These are phyloP conservation scores for Chymomyza amoena DNA, from an alignment of 2,888 invertebrate genomes.

Conservation along the genomic window DNA sequence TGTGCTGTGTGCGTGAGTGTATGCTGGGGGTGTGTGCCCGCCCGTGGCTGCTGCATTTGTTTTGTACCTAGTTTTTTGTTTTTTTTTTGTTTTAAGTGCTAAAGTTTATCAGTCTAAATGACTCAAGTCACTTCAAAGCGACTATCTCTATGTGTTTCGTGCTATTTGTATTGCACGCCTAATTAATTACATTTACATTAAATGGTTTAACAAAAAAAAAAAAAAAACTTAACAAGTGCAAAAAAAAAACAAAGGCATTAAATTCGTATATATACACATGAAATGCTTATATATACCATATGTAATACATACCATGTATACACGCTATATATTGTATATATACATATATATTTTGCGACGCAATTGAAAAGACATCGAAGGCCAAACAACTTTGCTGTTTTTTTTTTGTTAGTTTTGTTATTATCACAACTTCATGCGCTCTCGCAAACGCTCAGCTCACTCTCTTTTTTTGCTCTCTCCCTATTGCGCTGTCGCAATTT, in stretches of 20 bases:
- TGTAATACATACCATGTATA: slow-evolving; percentile 16
- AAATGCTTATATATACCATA: slow-evolving; percentile 6
- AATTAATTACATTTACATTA: not conserved
- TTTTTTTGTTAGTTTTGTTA: slow-evolving; percentile 52
- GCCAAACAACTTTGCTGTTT: slow-evolving; percentile 69
- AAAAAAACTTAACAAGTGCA: slow-evolving; percentile 28
- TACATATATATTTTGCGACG: slow-evolving; percentile 54
- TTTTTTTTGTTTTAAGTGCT: not conserved
- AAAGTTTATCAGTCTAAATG: not conserved
- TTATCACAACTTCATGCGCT: slow-evolving; percentile 57
- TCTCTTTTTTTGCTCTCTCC: slow-evolving; percentile 1
- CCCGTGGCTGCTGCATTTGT: not conserved
- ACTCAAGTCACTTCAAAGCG: not conserved
- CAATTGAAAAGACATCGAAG: slow-evolving; percentile 72
- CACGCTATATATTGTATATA: slow-evolving; percentile 1
- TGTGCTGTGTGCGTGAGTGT: not conserved
- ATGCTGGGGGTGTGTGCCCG: not conserved
- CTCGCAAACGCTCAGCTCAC: slow-evolving; percentile 13
- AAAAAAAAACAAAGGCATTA: slow-evolving; percentile 24
- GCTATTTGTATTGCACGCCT: not conserved
- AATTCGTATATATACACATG: slow-evolving; percentile 14
- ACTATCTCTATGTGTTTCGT: not conserved
- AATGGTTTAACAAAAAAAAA: not conserved
- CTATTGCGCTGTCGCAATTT: not conserved
- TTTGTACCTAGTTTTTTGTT: not conserved